phyloP scores from a whole-genome alignment of 2,888 invertebrate genomes.

The Acanthosepion esculentum region DNA sequence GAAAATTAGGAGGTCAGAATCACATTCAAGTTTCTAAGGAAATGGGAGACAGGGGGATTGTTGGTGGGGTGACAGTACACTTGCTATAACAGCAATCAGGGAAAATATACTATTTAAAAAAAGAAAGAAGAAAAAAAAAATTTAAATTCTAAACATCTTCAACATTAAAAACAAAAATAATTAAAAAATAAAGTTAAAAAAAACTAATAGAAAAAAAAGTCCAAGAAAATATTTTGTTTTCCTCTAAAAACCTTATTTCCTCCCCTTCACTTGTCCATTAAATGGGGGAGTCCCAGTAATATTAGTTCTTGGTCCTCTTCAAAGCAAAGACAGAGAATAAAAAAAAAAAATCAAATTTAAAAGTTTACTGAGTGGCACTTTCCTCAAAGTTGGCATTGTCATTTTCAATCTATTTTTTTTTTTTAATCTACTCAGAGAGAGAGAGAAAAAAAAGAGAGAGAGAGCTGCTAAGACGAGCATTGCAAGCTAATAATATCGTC shows the following conservation, averaged over 20 bases:
- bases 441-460: too few species aligned
- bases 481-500: too few species aligned
- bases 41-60: background rate
- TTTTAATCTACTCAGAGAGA: too few species aligned
- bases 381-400: background rate
- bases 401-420: too few species aligned
- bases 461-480: too few species aligned
- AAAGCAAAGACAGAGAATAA: background rate
- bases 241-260: background rate
- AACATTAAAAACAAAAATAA: background rate
- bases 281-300: too few species aligned
- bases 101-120: background rate
- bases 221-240: background rate
- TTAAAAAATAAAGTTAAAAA: background rate
- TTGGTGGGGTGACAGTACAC: conserved; percentile 18
- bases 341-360: background rate
- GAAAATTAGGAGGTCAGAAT: background rate
- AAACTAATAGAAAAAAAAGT: too few species aligned
- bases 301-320: background rate
- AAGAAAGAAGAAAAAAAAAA: background rate
- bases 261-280: background rate
- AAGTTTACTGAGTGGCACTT: background rate
- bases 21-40: conserved; percentile 34
- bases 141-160: background rate
- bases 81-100: background rate